Percentiles rank a stretch among this genome's conserved stretches.
phyloP scores from a whole-genome alignment of 2,113 vertebrate species.

The Lampris megalopsis region DNA sequence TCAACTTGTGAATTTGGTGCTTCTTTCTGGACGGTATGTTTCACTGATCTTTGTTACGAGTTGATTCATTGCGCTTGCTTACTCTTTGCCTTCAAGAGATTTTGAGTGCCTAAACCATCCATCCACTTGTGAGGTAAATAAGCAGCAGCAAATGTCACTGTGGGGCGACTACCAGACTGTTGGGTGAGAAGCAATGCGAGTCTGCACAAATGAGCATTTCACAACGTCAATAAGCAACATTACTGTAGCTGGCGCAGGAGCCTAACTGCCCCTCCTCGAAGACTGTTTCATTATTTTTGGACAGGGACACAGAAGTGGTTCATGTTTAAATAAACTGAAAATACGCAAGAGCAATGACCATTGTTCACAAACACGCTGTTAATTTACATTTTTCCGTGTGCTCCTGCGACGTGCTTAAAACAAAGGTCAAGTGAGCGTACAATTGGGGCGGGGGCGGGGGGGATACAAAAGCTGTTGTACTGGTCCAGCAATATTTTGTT shows the following conservation, averaged over 20 bases:
- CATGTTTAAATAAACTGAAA: too few relatives aligned
- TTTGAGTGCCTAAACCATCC: not conserved
- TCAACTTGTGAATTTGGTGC: not conserved
- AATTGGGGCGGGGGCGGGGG: too few relatives aligned
- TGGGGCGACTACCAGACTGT: not conserved
- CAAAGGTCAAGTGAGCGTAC: too few relatives aligned
- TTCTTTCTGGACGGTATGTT: not conserved
- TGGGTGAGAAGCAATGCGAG: not conserved
- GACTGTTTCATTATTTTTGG: too few relatives aligned
- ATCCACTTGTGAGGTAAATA: too few relatives aligned
- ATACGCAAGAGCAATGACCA: too few relatives aligned
- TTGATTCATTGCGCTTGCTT: constrained; percentile 11
- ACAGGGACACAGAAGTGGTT: too few relatives aligned
- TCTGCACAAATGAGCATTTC: not conserved
- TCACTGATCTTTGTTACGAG: constrained; percentile 4
- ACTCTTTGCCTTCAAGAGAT: constrained; percentile 3
- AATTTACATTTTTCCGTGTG: too few relatives aligned
- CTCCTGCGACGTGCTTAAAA: too few relatives aligned
- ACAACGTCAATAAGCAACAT: not conserved
- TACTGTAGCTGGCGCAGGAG: not conserved
- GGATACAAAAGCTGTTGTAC: too few relatives aligned
- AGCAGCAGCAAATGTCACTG: not conserved
- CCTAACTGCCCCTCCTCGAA: too few relatives aligned
- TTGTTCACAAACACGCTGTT: too few relatives aligned
- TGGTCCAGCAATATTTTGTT: constrained; percentile 1